phyloP scores from a whole-genome alignment of 2,888 invertebrate genomes.

The Scaptomyza reducta region DNA sequence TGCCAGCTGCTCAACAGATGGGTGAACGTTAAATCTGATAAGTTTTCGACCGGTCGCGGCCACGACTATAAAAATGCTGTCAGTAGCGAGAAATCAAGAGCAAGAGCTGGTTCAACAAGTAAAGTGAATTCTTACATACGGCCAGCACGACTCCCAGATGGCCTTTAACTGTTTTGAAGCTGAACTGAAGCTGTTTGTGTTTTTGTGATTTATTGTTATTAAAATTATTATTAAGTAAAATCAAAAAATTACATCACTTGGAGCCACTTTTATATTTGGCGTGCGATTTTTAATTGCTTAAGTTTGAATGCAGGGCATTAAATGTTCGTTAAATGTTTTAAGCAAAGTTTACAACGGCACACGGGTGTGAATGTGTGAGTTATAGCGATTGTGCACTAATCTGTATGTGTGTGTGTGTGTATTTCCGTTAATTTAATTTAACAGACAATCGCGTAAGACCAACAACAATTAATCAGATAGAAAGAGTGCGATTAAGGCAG shows the following conservation, averaged over 20 bases:
- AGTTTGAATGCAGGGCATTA: conserved; percentile 13
- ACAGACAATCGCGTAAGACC: conserved; percentile 2
- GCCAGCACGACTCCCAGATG: conserved; percentile 10
- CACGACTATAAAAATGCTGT: conserved; percentile 20
- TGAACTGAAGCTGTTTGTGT: neutral
- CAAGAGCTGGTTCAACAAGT: conserved; percentile 43
- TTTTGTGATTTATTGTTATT: neutral
- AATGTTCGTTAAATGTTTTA: conserved; percentile 1
- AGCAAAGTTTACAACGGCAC: conserved; percentile 20
- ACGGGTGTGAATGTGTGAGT: conserved; percentile 28
- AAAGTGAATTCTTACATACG: neutral
- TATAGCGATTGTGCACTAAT: conserved; percentile 21
- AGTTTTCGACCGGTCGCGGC: conserved; percentile 3
- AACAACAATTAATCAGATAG: conserved; percentile 14
- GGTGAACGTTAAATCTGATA: conserved; percentile 9
- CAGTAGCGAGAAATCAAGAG: conserved; percentile 25
- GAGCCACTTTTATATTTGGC: neutral
- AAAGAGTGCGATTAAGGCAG: conserved; percentile 26
- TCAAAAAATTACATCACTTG: neutral
- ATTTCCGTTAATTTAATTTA: conserved; percentile 14
- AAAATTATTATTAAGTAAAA: neutral
- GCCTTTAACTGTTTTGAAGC: conserved; percentile 2
- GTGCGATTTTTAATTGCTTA: neutral
- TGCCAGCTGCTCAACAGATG: neutral
- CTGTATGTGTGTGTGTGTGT: conserved; percentile 7